A percentile compares a stretch with the other conserved stretches of the same genome.
These are phyloP conservation scores for Siniperca chuatsi DNA, from an alignment of 2,113 vertebrate species.

Conservation along the genomic window DNA sequence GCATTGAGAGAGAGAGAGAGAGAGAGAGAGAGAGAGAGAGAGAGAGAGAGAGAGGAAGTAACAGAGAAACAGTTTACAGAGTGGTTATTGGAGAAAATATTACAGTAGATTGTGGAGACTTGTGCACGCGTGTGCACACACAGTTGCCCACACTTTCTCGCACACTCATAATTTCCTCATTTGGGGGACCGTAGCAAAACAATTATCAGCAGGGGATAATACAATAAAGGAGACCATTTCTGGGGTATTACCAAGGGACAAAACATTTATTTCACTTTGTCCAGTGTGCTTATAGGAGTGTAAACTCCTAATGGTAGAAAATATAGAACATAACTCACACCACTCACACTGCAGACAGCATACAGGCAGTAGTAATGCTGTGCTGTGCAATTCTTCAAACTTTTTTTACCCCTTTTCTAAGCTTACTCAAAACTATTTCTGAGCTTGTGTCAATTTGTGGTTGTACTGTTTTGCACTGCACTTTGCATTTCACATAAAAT, in stretches of 20 bases:
- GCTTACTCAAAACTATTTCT: neutral
- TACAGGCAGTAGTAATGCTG: constrained; percentile 25
- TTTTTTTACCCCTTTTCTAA: constrained; percentile 2
- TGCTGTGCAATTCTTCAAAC: constrained; percentile 36
- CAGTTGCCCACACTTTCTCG: constrained; percentile 10
- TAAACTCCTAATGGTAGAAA: constrained; percentile 56
- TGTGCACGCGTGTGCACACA: neutral
- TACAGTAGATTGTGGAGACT: constrained; percentile 44
- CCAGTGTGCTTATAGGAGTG: constrained; percentile 55
- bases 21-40: neutral
- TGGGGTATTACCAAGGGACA: constrained; percentile 66
- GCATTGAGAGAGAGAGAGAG: neutral
- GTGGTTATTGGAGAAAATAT: constrained; percentile 57
- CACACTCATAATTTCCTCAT: constrained; percentile 70
- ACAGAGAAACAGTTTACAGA: constrained; percentile 33
- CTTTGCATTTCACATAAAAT: neutral
- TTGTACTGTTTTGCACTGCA: neutral
- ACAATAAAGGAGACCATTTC: constrained; percentile 69
- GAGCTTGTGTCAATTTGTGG: neutral
- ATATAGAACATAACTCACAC: constrained; percentile 54
- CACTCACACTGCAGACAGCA: constrained; percentile 40
- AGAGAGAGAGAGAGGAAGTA: neutral
- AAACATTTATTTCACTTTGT: constrained; percentile 76
- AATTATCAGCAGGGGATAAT: constrained; percentile 70
- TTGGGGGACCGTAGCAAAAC: constrained; percentile 63